Evolutionary conservation across 2,888 invertebrate species (phyloP).

Genomic region (Drosophila flavopinicola): DNA sequence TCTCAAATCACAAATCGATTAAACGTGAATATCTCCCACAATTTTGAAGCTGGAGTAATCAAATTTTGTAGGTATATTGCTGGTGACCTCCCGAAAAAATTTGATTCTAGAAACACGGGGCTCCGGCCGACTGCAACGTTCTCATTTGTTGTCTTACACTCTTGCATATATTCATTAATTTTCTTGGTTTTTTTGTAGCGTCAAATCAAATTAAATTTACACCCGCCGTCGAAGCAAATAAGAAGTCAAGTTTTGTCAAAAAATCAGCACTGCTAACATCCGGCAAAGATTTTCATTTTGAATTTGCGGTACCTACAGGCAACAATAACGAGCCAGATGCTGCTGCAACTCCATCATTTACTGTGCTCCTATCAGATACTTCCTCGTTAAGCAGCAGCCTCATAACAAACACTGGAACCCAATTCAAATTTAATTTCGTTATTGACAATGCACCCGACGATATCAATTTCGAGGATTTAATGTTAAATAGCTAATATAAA

Average conservation of each 20-base stretch:
- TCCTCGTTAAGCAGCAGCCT: slow-evolving; percentile 25
- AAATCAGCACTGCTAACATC: slow-evolving; percentile 87
- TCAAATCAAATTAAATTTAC: slow-evolving; percentile 85
- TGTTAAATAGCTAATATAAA: slow-evolving; percentile 50
- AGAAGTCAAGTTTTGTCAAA: slow-evolving; percentile 88
- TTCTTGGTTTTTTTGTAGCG: slow-evolving; percentile 50
- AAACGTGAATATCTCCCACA: too few species aligned
- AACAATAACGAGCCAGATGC: background rate
- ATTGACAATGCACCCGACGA: slow-evolving; percentile 64
- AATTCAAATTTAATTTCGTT: slow-evolving; percentile 89
- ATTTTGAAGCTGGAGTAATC: too few species aligned
- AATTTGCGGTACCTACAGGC: slow-evolving; percentile 84
- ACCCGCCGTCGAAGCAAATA: slow-evolving; percentile 84
- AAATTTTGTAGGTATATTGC: too few species aligned
- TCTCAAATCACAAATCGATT: too few species aligned
- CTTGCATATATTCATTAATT: background rate
- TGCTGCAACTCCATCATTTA: background rate
- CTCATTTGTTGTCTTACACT: background rate
- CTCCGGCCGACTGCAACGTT: too few species aligned
- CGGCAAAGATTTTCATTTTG: slow-evolving; percentile 86
- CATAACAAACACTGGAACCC: slow-evolving; percentile 80
- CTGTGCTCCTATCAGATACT: background rate
- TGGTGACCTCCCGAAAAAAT: too few species aligned
- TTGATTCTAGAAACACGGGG: too few species aligned
- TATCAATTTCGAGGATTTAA: slow-evolving; percentile 66